Percentiles rank a stretch among this genome's conserved stretches.
phyloP scores from a whole-genome alignment of 2,797 vertebrate species.

The Vireo griseus region DNA sequence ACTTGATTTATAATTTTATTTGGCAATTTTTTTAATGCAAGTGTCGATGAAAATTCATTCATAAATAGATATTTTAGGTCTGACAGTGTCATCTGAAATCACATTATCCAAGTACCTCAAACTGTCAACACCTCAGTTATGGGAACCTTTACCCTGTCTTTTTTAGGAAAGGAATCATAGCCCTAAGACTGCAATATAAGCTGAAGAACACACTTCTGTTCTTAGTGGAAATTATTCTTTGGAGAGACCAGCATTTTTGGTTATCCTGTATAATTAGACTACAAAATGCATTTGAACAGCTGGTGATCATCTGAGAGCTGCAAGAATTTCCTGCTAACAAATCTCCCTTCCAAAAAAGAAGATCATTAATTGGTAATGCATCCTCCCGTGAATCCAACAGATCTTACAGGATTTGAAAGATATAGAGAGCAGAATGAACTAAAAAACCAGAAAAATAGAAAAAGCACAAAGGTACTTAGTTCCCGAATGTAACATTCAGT shows the following conservation, averaged over 20 bases:
- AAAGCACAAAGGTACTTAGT: not conserved
- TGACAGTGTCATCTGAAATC: not conserved
- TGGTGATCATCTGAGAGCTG: not conserved
- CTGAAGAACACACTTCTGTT: not conserved
- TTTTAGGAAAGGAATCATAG: not conserved
- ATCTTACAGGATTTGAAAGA: not conserved
- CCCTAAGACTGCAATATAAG: not conserved
- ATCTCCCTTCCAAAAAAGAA: not conserved
- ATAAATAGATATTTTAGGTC: not conserved
- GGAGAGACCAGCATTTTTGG: not conserved
- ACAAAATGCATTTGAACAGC: slow-evolving; percentile 5
- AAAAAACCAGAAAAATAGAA: not conserved
- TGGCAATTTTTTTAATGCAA: not conserved
- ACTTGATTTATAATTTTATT: not conserved
- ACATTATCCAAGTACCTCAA: not conserved
- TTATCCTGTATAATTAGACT: not conserved
- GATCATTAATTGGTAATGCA: not conserved
- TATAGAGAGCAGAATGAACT: not conserved
- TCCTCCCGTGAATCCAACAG: not conserved
- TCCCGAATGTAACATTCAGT: not conserved
- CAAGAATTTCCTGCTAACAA: slow-evolving; percentile 11
- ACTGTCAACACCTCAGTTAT: not conserved
- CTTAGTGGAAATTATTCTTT: slow-evolving; percentile 1
- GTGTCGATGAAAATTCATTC: not conserved
- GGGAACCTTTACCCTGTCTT: not conserved